Evolutionary conservation across 2,888 invertebrate species (phyloP), one percentile per base, ranked within the genome.

Genomic region (Platycnemis pennipes): DNA sequence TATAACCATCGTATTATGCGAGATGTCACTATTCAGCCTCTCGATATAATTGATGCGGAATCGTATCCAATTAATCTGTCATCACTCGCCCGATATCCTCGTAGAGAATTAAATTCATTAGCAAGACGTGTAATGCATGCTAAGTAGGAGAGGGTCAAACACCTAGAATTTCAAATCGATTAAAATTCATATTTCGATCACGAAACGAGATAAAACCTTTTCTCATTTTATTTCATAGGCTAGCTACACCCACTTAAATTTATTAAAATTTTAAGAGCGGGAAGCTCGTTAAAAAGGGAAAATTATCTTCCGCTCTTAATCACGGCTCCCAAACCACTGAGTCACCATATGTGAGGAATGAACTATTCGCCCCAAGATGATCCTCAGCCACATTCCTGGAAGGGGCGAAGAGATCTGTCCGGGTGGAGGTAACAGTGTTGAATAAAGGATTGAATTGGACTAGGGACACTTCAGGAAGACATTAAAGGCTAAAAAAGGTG

Each of bases 131-230:
- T n/a, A 77, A 77, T 37, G 77, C 31, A 77, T 37, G 37, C 37
- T 77, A 31, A 77, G 7, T 13, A 77, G 77, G 77, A 77, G 13
- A 16, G 37, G 77, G 77, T 77, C 77, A 37, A 77, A n/a, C 77
- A 77, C 31, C 31, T 26, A 37, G 77, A 37, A 77, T 77, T 77
- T 77, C 7, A 26, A 63, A 63, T 63, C 63, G 77, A 77, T 77
- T 77, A 77, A 77, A 77, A 77, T 77, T 77, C 77, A 77, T 37
- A 77, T 77, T 77, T 77, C 37, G 77, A 77, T 77, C 77, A 77
- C 77, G 77, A 37, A 5, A 37, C 13, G 37, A 77, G 77, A 77
- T 77, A 77, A 77, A 77, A 77, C 4, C 77, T 0, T 77, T 63
- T 26, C 63, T 63, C 37, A 77, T 37, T 13, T 77, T 31, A 77